Evolutionary conservation across 2,797 vertebrate species (phyloP), one percentile per base, ranked within the genome.

Genomic region (Smutsia gigantea): DNA sequence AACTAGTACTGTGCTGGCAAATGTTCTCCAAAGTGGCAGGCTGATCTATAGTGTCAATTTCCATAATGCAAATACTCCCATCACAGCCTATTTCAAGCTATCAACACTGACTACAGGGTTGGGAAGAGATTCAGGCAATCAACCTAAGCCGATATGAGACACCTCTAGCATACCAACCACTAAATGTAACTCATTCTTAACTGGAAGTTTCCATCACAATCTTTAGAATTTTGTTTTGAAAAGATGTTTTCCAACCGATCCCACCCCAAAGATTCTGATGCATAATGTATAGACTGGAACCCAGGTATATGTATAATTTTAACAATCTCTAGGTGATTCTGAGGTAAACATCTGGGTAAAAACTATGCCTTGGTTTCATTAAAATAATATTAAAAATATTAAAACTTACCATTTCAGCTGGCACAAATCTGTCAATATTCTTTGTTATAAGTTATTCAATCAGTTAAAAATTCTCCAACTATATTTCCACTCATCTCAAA

Each of bases 141-240:
- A 90, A 34, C 61, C 49, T 17, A 64, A 77, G 57, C 46, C 18
- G 34, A 13, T 49, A 42, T 69, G 61, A 87, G 9, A 87, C 34
- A 42, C 42, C 49, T 78, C 34, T 10, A 63, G 17, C 46, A 93
- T 6, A 29, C 39, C 37, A 78, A 29, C 39, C 37, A 78, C 17
- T 64, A 64, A 82, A 51, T 51, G 29, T 61, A 92, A 85, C 12
- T 86, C 74, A 34, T 82, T 75, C 66, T 92, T 69, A 92, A 57
- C 25, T 42, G n/a, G 15, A 83, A 75, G 21, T 92, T 97, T 61
- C 51, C 51, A 88, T 34, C 31, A 93, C 11, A 75, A 53, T 68
- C 53, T 94, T 74, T 69, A 77, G 49, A 95, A 96, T 74, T 2
- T 27, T 59, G 21, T 69, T 94, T 49, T 92, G 39, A 90, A 90